Percentiles rank a stretch among this genome's conserved stretches.
Evolutionary conservation across 2,888 invertebrate genomes (phyloP).

Genomic region (Luperina testacea): DNA sequence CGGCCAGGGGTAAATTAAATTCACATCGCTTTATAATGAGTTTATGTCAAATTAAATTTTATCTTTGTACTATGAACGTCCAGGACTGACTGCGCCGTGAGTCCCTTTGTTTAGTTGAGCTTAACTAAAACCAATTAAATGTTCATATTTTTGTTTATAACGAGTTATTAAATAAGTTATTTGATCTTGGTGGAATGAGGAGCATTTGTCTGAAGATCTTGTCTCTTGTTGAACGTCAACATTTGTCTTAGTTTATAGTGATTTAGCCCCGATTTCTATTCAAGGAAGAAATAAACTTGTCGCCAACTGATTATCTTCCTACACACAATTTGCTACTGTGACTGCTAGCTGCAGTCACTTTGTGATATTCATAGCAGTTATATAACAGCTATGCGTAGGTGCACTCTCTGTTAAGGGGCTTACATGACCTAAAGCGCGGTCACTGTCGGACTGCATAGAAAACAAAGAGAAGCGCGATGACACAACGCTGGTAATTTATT

Average conservation of each 20-base stretch:
- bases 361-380: background rate
- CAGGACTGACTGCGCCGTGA: constrained; percentile 8
- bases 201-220: background rate
- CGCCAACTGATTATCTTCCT: constrained; percentile 36
- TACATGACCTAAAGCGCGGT: too few relatives aligned
- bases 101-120: constrained; percentile 32
- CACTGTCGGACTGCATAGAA: too few relatives aligned
- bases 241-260: background rate
- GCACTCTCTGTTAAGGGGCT: background rate
- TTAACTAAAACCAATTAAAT: constrained; percentile 28
- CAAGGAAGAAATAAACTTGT: constrained; percentile 50
- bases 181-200: background rate
- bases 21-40: constrained; percentile 51
- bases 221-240: background rate
- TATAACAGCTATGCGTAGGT: constrained; percentile 2
- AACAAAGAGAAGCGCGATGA: too few relatives aligned
- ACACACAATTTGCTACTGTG: constrained; percentile 22
- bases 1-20: constrained; percentile 57
- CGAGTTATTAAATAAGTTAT: background rate
- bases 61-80: constrained; percentile 35
- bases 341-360: constrained; percentile 8
- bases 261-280: constrained; percentile 18
- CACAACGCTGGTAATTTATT: too few relatives aligned
- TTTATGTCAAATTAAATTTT: constrained; percentile 57
- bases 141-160: constrained; percentile 23